phyloP scores from a whole-genome alignment of 2,888 invertebrate genomes.

The Ischnura elegans region DNA sequence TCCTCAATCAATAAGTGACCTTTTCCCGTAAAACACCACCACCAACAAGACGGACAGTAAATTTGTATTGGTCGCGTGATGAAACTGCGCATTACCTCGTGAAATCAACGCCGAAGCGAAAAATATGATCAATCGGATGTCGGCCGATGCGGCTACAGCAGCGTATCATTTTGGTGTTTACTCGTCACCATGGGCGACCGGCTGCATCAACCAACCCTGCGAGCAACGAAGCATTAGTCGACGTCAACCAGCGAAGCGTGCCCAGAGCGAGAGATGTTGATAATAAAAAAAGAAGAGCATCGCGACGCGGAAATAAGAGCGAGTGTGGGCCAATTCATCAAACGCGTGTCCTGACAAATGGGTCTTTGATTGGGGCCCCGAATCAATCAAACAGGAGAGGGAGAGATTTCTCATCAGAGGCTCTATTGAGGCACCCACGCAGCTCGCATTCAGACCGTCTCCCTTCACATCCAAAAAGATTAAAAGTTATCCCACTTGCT shows the following conservation, averaged over 20 bases:
- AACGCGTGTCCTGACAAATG: not conserved
- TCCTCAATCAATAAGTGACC: too few species aligned
- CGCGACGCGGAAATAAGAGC: not conserved
- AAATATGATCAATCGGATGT: too few species aligned
- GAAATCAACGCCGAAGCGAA: too few species aligned
- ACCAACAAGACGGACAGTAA: too few species aligned
- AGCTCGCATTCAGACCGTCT: not conserved
- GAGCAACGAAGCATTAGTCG: slow-evolving; percentile 21
- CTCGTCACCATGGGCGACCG: not conserved
- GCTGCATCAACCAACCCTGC: not conserved
- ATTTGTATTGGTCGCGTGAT: too few species aligned
- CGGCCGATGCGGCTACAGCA: too few species aligned
- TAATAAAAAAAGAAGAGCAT: not conserved
- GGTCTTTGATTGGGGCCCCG: not conserved
- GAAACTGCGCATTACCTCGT: too few species aligned
- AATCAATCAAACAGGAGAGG: not conserved
- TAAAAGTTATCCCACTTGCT: not conserved
- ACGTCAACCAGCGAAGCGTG: not conserved
- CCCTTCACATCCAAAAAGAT: not conserved
- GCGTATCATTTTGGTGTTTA: not conserved
- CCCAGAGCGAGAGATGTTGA: not conserved
- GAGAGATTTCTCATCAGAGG: not conserved
- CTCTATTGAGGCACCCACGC: not conserved
- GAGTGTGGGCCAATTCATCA: not conserved
- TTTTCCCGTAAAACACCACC: too few species aligned